Evolutionary conservation across 1,140 invertebrate species (phyloP).

Genomic region (Heliconius nattereri): DNA sequence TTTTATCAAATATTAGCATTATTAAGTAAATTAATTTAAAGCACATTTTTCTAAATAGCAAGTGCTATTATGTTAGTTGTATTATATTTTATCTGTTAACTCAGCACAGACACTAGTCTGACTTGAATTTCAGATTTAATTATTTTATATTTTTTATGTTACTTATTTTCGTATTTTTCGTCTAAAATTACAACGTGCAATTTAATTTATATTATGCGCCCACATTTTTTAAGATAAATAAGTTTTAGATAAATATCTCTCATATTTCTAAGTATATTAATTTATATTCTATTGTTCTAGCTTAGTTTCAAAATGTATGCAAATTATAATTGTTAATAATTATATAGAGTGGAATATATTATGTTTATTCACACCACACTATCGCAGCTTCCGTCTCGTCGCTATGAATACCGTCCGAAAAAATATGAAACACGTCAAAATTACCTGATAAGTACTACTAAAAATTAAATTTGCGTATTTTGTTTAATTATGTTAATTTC

Average conservation of each 20-base stretch:
- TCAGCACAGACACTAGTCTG: too few relatives aligned
- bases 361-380: background rate
- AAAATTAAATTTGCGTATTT: background rate
- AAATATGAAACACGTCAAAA: background rate
- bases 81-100: too few relatives aligned
- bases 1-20: too few relatives aligned
- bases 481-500: background rate
- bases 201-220: background rate
- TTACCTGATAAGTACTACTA: background rate
- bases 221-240: background rate
- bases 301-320: background rate
- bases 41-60: too few relatives aligned
- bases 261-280: constrained; percentile 2
- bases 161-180: too few relatives aligned
- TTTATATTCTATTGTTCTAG: constrained; percentile 4
- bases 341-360: constrained; percentile 12
- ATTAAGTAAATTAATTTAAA: too few relatives aligned
- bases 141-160: too few relatives aligned
- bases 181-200: background rate
- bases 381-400: background rate
- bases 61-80: too few relatives aligned
- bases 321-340: constrained; percentile 7
- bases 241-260: background rate
- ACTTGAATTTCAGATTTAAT: too few relatives aligned
- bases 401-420: background rate